Percentiles rank a stretch among this genome's conserved stretches.
Evolutionary conservation across 2,797 vertebrate genomes (phyloP).

Genomic region (Eulemur rubriventer): DNA sequence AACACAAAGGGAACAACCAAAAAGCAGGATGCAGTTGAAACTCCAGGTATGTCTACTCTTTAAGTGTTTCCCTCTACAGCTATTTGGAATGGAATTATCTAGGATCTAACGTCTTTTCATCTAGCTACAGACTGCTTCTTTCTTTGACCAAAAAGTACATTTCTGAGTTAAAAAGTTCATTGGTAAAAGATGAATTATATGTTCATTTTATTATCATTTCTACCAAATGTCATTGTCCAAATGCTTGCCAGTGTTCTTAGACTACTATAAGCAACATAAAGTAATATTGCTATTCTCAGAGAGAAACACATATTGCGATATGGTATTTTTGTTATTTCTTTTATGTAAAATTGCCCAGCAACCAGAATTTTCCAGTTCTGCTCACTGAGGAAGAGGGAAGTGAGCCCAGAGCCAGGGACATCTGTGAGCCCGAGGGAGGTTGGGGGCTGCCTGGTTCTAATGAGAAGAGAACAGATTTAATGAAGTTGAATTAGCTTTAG

Average conservation of each 20-base stretch:
- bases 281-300: background rate
- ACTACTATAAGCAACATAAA: conserved; percentile 24
- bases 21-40: conserved; percentile 94
- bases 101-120: background rate
- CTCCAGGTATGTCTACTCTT: conserved; percentile 88
- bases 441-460: conserved; percentile 10
- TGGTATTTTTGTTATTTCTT: conserved; percentile 17
- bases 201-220: background rate
- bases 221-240: background rate
- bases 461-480: conserved; percentile 42
- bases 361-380: conserved; percentile 38
- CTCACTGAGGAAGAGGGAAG: conserved; percentile 16
- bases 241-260: background rate
- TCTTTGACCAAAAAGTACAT: background rate
- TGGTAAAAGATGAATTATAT: background rate
- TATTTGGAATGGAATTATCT: background rate
- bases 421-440: conserved; percentile 41
- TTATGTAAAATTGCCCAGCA: conserved; percentile 7
- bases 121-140: background rate
- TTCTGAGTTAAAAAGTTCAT: background rate
- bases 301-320: background rate
- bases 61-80: conserved; percentile 25
- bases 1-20: conserved; percentile 94
- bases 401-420: conserved; percentile 20
- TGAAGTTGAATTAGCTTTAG: background rate